Conservation (phyloP, 30 jellyfish, hydroid and myxozoan species). For the Hydra vulgaris region DNA sequence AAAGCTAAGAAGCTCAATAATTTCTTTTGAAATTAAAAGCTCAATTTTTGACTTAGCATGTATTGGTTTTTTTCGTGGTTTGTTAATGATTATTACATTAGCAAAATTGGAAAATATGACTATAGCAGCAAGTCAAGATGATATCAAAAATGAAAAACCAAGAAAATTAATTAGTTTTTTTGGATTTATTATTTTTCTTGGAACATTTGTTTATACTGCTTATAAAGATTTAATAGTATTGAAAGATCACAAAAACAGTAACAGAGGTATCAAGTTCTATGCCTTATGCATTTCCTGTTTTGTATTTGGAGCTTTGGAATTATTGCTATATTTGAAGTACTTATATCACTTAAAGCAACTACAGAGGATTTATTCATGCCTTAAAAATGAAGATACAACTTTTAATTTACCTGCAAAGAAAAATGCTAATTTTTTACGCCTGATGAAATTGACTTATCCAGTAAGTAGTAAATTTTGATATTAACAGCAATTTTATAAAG, state of each 20-base stretch:
- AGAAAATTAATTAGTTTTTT: neutral
- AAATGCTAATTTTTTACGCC: constrained; percentile 44
- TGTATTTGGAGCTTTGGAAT: constrained; percentile 41
- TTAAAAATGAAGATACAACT: neutral
- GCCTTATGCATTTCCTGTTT: constrained; percentile 47
- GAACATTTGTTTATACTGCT: constrained; percentile 38
- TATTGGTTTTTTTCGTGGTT: constrained; percentile 35
- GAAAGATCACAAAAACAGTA: constrained; percentile 15
- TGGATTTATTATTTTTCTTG: constrained; percentile 21
- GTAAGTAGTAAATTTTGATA: no score
- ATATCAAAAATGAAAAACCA: neutral
- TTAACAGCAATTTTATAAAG: neutral
- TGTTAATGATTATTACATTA: constrained; percentile 25
- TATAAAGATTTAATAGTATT: constrained; percentile 41
- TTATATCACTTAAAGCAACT: constrained; percentile 24
- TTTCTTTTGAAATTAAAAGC: constrained; percentile 31
- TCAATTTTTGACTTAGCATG: constrained; percentile 74
- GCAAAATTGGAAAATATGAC: constrained; percentile 40
- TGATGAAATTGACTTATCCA: constrained; percentile 52
- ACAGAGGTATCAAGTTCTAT: constrained; percentile 20
- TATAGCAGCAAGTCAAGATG: constrained; percentile 1
- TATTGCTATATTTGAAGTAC: constrained; percentile 28
- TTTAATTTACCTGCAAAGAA: constrained; percentile 20
- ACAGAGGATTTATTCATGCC: constrained; percentile 16
- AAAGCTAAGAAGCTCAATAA: constrained; percentile 14